These are phyloP conservation scores for Pogonus chalceus DNA, from an alignment of 1,140 invertebrate genomes.

Conservation along the genomic window DNA sequence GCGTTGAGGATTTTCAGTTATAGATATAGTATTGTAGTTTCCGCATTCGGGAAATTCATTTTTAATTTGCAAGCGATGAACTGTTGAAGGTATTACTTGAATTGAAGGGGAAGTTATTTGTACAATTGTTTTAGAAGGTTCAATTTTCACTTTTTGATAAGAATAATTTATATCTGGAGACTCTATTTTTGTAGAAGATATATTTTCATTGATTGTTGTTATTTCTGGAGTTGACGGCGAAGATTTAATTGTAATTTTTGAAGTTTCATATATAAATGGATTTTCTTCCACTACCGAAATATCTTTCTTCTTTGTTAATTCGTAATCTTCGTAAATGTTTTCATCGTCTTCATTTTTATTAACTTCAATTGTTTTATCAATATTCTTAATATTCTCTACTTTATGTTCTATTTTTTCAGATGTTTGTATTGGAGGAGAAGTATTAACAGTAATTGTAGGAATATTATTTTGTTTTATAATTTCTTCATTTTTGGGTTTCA, in stretches of 20 bases:
- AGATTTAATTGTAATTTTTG: conserved; percentile 15
- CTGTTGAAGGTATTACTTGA: conserved; percentile 23
- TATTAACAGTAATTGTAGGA: too few relatives aligned
- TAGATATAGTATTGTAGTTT: conserved; percentile 19
- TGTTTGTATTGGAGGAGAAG: too few relatives aligned
- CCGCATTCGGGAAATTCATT: conserved; percentile 30
- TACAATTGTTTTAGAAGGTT: conserved; percentile 25
- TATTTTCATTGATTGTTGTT: background rate
- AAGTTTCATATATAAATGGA: too few relatives aligned
- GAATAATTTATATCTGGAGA: conserved; percentile 3
- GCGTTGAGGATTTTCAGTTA: conserved; percentile 40
- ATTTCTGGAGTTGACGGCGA: background rate
- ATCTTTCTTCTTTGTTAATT: background rate
- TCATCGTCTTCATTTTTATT: too few relatives aligned
- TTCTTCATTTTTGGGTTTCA: conserved; percentile 4
- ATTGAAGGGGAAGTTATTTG: conserved; percentile 28
- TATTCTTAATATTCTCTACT: background rate
- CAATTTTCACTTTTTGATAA: conserved; percentile 1
- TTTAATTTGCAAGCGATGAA: conserved; percentile 49
- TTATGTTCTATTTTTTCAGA: background rate
- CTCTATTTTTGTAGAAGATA: background rate
- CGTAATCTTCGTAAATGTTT: background rate
- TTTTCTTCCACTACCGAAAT: background rate
- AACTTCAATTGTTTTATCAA: too few relatives aligned
- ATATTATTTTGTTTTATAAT: background rate